Percentiles rank a stretch among this genome's conserved stretches.
Evolutionary conservation across 2,797 vertebrate species (phyloP).

Genomic region (Limnodromus scolopaceus): DNA sequence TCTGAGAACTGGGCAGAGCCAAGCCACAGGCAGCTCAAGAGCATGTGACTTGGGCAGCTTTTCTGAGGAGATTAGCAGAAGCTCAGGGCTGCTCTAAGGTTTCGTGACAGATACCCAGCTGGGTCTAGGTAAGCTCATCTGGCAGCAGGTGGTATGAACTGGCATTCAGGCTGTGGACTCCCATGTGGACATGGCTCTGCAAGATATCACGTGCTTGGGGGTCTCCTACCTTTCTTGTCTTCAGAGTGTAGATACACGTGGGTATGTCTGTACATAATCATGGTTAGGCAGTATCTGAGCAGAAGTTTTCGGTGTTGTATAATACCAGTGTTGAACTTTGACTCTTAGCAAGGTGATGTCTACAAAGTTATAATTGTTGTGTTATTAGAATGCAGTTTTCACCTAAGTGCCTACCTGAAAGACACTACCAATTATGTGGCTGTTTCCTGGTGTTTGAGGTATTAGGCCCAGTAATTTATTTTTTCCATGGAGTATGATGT

Average conservation of each 20-base stretch:
- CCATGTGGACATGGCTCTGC: background rate
- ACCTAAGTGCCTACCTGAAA: background rate
- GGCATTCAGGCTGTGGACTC: background rate
- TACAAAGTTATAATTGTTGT: background rate
- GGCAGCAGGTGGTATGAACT: background rate
- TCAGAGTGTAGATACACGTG: fast-evolving
- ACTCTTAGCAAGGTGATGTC: background rate
- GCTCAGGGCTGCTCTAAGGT: background rate
- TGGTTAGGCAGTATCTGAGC: background rate
- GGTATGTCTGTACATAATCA: fast-evolving
- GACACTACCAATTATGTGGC: background rate
- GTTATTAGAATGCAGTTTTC: background rate
- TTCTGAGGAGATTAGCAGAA: background rate
- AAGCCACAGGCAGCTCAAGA: background rate
- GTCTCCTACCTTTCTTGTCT: fast-evolving
- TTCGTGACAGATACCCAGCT: background rate
- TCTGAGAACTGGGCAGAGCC: background rate
- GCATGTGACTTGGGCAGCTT: background rate
- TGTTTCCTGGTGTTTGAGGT: background rate
- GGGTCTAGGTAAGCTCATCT: background rate
- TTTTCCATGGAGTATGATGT: background rate
- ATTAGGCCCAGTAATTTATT: background rate
- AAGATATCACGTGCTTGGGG: fast-evolving
- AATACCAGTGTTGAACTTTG: background rate
- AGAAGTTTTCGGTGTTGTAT: background rate